Conservation (phyloP, 2,113 vertebrate species). For the Oceanodroma tethys region DNA sequence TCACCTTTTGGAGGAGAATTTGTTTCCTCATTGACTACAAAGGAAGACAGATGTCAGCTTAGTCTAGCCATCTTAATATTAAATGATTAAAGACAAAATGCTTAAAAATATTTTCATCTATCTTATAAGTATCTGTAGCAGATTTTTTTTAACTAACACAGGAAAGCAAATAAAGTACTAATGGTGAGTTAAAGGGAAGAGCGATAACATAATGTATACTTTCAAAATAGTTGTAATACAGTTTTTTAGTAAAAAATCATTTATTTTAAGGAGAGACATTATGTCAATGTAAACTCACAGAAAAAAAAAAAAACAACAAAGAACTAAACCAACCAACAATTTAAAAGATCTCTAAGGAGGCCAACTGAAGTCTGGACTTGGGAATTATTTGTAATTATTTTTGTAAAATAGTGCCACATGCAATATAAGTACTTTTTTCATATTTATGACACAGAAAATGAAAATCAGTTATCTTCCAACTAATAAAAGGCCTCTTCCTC, state of each 20-base stretch:
- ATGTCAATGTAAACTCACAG: background rate
- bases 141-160: background rate
- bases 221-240: background rate
- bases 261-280: background rate
- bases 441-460: background rate
- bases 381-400: background rate
- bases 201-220: background rate
- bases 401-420: background rate
- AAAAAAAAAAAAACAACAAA: background rate
- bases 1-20: background rate
- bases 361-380: background rate
- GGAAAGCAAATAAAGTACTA: background rate
- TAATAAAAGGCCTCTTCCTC: fast-evolving
- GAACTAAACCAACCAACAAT: background rate
- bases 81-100: background rate
- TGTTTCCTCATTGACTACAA: background rate
- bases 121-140: background rate
- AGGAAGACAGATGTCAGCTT: background rate
- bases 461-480: background rate
- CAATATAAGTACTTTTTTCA: background rate
- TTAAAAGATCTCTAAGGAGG: background rate
- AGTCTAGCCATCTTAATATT: background rate
- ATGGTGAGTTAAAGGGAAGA: background rate
- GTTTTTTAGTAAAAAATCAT: background rate
- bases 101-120: background rate